Evolutionary conservation across 2,888 invertebrate genomes (phyloP).

Genomic region (Agrotis exclamationis): DNA sequence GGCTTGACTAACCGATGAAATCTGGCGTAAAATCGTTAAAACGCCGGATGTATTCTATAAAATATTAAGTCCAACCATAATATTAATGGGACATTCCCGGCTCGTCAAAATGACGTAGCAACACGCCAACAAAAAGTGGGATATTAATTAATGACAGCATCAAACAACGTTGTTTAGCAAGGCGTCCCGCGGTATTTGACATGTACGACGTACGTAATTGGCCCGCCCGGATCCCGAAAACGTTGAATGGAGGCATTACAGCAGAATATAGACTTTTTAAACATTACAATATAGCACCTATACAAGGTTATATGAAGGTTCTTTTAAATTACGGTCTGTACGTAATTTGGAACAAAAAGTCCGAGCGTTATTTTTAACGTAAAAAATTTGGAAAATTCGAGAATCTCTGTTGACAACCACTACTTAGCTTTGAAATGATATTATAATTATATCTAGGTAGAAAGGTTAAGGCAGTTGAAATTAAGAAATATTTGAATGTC

Average conservation of each 20-base stretch:
- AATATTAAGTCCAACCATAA: conserved; percentile 25
- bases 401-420: neutral
- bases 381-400: conserved; percentile 13
- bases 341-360: conserved; percentile 25
- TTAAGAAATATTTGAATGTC: neutral
- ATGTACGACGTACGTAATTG: conserved; percentile 58
- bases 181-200: conserved; percentile 57
- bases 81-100: conserved; percentile 33
- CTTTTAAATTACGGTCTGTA: conserved; percentile 26
- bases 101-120: conserved; percentile 36
- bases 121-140: conserved; percentile 37
- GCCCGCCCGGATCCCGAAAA: conserved; percentile 29
- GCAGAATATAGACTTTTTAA: conserved; percentile 19
- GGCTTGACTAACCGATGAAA: conserved; percentile 15
- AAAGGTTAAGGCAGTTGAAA: neutral
- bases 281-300: conserved; percentile 35
- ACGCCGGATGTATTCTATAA: neutral
- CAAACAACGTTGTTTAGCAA: conserved; percentile 52
- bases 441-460: neutral
- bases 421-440: neutral
- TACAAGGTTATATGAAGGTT: conserved; percentile 10
- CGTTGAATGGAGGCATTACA: conserved; percentile 30
- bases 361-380: conserved; percentile 14
- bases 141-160: conserved; percentile 58
- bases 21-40: conserved; percentile 11